Percentiles rank a stretch among this genome's conserved stretches.
phyloP scores from a whole-genome alignment of 2,113 vertebrate genomes.

The Chamaea fasciata region DNA sequence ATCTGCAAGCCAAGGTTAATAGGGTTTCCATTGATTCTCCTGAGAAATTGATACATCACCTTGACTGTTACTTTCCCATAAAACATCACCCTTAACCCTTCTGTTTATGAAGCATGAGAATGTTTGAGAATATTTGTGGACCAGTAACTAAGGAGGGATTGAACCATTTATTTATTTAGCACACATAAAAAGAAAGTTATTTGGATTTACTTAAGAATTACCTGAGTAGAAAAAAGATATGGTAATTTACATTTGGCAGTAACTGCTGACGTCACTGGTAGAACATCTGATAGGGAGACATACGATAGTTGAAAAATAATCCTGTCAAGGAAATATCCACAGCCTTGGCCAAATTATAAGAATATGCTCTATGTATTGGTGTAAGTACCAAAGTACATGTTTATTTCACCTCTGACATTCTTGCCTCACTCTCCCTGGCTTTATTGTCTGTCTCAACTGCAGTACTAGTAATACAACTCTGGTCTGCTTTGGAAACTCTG shows the following conservation, averaged over 20 bases:
- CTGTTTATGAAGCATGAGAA: not conserved
- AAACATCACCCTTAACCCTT: not conserved
- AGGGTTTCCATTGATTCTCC: not conserved
- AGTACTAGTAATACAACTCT: not conserved
- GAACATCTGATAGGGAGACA: slow-evolving; percentile 9
- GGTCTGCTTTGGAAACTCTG: not conserved
- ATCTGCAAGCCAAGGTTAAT: not conserved
- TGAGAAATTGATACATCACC: not conserved
- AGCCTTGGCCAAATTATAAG: not conserved
- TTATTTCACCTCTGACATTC: not conserved
- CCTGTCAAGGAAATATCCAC: slow-evolving; percentile 16
- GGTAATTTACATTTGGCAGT: slow-evolving; percentile 33
- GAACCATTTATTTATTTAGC: not conserved
- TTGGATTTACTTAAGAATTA: slow-evolving; percentile 6
- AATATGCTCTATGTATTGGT: not conserved
- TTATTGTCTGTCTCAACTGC: not conserved
- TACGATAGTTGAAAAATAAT: not conserved
- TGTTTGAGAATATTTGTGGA: not conserved
- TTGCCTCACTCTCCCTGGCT: not conserved
- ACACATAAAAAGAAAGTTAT: not conserved
- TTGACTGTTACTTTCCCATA: not conserved
- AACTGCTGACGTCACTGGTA: slow-evolving; percentile 13
- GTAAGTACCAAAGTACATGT: not conserved
- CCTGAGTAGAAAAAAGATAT: not conserved
- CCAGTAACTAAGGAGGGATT: not conserved